Evolutionary conservation across 2,797 vertebrate species (phyloP), one percentile per base, ranked within the genome.

Genomic region (Poeciliopsis paucimaculata): DNA sequence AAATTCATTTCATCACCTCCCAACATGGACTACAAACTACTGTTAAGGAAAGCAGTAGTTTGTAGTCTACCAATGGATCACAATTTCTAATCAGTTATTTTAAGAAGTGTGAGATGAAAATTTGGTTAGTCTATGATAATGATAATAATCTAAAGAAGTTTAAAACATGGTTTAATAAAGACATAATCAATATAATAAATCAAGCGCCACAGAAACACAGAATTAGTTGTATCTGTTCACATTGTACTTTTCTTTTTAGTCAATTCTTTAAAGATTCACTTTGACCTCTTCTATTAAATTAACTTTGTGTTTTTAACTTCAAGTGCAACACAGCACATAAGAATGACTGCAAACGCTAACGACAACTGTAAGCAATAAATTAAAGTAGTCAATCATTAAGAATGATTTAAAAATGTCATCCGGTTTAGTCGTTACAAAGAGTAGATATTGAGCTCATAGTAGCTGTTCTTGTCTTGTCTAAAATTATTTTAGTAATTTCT

Each of bases 1-100:
- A 81, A 79, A 31, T 46, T 79, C 36, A 80, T 79, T 88, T 84
- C 57, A 16, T 43, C 20, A 47, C 76, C 71, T 41, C 77, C 15
- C 66, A 2, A 43, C 51, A 45, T 62, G 15, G 46, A 79, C 71
- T 80, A 66, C 79, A 49, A 68, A 77, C 11, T 43, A 2, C 15
- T 64, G 4, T 5, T 23, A 68, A 72, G 82, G 11, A 16, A 80
- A 60, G 80, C 72, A 79, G n/a, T n/a, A n/a, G n/a, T n/a, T n/a
- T n/a, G n/a, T n/a, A n/a, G n/a, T n/a, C n/a, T n/a, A 70, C 4
- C 66, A 70, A 26, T 15, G 39, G 39, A 70, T 41, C 11, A 43
- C 4, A 43, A 70, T 43, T 43, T 13, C 39, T 26, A 41, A 70
- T 26, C 39, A 86, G 55, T 78, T 23, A 39, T 31, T 43, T 60